phyloP scores from a whole-genome alignment of 2,888 invertebrate species.

The Hypena proboscidalis region DNA sequence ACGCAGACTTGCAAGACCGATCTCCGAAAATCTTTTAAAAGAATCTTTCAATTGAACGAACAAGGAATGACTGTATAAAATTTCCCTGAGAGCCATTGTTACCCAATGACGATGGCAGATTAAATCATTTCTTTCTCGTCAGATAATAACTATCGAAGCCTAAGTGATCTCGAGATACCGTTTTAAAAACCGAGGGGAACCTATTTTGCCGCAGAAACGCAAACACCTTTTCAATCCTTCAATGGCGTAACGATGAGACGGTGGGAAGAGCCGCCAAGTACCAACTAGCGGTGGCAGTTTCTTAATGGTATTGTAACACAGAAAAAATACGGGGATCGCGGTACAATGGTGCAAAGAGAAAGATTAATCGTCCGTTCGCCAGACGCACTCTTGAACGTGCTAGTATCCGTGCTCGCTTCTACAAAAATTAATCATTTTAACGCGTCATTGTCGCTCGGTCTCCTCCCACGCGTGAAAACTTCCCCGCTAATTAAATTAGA shows the following conservation, averaged over 20 bases:
- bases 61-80: constrained; percentile 77
- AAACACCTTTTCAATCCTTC: constrained; percentile 85
- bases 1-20: constrained; percentile 51
- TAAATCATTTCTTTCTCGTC: constrained; percentile 77
- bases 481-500: constrained; percentile 80
- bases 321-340: constrained; percentile 79
- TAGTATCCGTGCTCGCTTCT: constrained; percentile 60
- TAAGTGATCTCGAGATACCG: constrained; percentile 78
- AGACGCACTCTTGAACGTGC: constrained; percentile 63
- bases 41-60: constrained; percentile 64
- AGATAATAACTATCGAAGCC: constrained; percentile 83
- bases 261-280: constrained; percentile 65
- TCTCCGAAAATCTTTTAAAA: constrained; percentile 43
- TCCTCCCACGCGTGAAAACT: constrained; percentile 74
- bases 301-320: constrained; percentile 83
- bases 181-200: constrained; percentile 79
- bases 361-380: constrained; percentile 80
- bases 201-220: constrained; percentile 80
- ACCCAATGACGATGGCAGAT: constrained; percentile 80
- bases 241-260: constrained; percentile 72
- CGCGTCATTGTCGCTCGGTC: constrained; percentile 78
- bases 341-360: constrained; percentile 80
- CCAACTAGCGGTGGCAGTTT: constrained; percentile 83
- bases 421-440: constrained; percentile 84
- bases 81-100: constrained; percentile 72